Conservation (phyloP, 2,113 vertebrate species). For the Callipepla squamata region DNA sequence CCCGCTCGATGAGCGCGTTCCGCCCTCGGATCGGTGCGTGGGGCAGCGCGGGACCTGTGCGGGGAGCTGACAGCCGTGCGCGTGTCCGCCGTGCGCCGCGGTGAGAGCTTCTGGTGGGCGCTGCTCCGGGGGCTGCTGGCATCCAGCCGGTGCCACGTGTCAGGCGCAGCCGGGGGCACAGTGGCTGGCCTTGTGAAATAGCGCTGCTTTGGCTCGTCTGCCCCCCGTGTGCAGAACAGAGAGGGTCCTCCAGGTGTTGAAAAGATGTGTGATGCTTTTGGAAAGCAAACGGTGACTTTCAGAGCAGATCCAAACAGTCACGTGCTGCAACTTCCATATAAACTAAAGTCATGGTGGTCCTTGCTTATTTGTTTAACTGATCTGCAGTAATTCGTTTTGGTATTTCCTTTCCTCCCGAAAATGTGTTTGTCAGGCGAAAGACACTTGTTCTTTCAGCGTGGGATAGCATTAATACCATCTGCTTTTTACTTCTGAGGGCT, state of each 20-base stretch:
- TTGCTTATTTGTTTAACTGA: neutral
- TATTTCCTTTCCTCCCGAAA: neutral
- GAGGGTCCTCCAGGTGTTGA: neutral
- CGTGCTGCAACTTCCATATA: neutral
- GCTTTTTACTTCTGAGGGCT: neutral
- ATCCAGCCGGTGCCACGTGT: rapidly evolving
- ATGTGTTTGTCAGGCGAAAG: neutral
- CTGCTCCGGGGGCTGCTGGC: rapidly evolving
- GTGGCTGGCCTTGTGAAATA: rapidly evolving
- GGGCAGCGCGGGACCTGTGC: rapidly evolving
- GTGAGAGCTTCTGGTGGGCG: rapidly evolving
- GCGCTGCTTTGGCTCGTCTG: neutral
- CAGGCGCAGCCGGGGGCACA: neutral
- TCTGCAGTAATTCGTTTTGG: neutral
- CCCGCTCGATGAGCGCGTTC: rapidly evolving
- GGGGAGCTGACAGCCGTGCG: rapidly evolving
- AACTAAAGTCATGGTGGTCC: neutral
- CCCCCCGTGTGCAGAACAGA: neutral
- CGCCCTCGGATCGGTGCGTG: rapidly evolving
- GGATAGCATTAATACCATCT: neutral
- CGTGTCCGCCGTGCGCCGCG: rapidly evolving
- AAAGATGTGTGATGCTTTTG: neutral
- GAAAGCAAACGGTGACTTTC: neutral
- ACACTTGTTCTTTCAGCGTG: neutral
- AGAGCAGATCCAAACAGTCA: neutral